A percentile compares a stretch with the other conserved stretches of the same genome.
Conservation (phyloP, 92 coral and sea anemone species). For the Heliopora coerulea region DNA sequence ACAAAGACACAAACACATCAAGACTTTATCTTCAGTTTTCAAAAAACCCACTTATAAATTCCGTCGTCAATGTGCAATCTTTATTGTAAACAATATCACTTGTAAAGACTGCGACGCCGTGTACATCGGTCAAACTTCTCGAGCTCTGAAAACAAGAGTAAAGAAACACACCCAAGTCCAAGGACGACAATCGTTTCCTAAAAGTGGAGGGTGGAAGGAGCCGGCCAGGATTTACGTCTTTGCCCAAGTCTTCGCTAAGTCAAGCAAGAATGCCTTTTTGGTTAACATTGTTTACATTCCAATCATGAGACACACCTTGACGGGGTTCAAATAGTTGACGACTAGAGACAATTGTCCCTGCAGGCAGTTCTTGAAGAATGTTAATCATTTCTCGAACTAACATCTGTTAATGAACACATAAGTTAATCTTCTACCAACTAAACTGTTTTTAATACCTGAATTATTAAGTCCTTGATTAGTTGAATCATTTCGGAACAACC, state of each 20-base stretch:
- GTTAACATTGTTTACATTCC: constrained; percentile 34
- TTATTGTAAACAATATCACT: constrained; percentile 35
- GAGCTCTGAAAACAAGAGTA: constrained; percentile 18
- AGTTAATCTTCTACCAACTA: no score
- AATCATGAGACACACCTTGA: neutral
- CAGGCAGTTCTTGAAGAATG: no score
- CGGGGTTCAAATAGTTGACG: constrained; percentile 37
- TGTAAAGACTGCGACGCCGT: no score
- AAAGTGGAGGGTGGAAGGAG: no score
- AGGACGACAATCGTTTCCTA: no score
- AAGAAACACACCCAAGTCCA: constrained; percentile 17
- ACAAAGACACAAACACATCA: constrained; percentile 38
- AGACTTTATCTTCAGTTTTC: constrained; percentile 22
- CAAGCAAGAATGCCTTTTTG: constrained; percentile 35
- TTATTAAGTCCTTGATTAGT: no score
- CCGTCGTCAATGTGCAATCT: constrained; percentile 18
- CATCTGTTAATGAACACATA: no score
- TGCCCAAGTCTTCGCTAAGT: constrained; percentile 29
- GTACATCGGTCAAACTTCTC: constrained; percentile 15
- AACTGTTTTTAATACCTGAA: no score
- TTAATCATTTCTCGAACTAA: no score
- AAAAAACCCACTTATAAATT: constrained; percentile 43
- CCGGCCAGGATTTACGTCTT: no score
- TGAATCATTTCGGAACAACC: no score
- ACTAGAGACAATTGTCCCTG: no score